Conservation (phyloP, 2,113 vertebrate genomes). For the Toxotes chatareus region DNA sequence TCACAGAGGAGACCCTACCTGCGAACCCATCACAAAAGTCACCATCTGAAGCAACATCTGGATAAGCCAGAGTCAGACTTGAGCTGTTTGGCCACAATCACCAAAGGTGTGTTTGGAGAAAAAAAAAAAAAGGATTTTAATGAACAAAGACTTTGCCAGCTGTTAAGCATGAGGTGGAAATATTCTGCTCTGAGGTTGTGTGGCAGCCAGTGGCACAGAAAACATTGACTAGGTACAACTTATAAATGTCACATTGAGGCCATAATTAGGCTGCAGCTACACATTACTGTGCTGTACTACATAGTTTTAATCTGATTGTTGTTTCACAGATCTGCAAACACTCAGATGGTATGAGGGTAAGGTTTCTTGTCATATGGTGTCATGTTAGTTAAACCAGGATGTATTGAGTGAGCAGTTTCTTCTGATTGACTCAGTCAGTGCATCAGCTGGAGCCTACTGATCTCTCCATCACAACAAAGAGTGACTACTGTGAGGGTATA, state of each 20-base stretch:
- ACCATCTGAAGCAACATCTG: too few species aligned
- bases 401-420: conserved; percentile 6
- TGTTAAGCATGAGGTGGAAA: too few species aligned
- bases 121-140: too few species aligned
- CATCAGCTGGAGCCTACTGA: conserved; percentile 21
- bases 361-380: not conserved
- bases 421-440: conserved; percentile 1
- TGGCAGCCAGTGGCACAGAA: too few species aligned
- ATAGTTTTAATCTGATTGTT: not conserved
- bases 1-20: too few species aligned
- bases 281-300: not conserved
- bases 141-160: too few species aligned
- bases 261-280: not conserved
- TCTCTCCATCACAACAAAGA: conserved; percentile 12
- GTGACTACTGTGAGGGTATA: not conserved
- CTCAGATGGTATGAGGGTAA: not conserved
- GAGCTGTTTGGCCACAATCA: too few species aligned
- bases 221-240: too few species aligned
- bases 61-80: too few species aligned
- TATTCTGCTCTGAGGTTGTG: too few species aligned
- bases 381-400: not conserved
- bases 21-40: too few species aligned
- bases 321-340: not conserved
- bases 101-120: too few species aligned
- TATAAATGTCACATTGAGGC: not conserved